phyloP scores from a whole-genome alignment of 2,888 invertebrate genomes.

The Orchesellides sinensis region DNA sequence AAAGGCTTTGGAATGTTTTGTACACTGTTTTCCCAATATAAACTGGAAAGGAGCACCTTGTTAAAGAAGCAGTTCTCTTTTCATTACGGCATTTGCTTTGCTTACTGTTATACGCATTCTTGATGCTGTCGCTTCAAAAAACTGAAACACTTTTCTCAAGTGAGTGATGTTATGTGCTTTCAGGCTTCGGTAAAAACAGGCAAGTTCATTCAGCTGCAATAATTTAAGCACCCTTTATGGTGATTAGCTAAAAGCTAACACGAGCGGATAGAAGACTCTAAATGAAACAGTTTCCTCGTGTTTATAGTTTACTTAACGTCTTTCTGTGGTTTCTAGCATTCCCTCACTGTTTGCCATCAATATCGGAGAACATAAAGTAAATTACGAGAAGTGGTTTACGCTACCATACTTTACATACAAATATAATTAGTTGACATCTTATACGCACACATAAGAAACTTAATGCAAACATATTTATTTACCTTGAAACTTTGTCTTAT shows the following conservation, averaged over 20 bases:
- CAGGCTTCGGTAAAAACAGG: slow-evolving; percentile 21
- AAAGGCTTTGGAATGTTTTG: slow-evolving; percentile 49
- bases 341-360: slow-evolving; percentile 10
- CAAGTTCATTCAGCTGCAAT: slow-evolving; percentile 65
- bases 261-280: slow-evolving; percentile 39
- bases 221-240: slow-evolving; percentile 69
- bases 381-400: not conserved
- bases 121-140: slow-evolving; percentile 48
- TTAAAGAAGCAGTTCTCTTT: not conserved
- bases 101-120: not conserved
- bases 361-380: not conserved
- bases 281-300: not conserved
- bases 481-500: too few relatives aligned
- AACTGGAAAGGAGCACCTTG: not conserved
- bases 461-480: too few relatives aligned
- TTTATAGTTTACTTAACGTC: slow-evolving; percentile 60
- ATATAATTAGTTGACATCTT: too few relatives aligned
- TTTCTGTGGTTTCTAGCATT: slow-evolving; percentile 52
- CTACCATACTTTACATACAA: too few relatives aligned
- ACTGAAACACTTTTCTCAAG: slow-evolving; percentile 56
- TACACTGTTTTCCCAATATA: not conserved
- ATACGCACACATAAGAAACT: too few relatives aligned
- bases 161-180: slow-evolving; percentile 58
- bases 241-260: slow-evolving; percentile 64
- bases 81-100: not conserved